Conservation (phyloP, 2,113 vertebrate species). For the Poeciliopsis turrubarensis region DNA sequence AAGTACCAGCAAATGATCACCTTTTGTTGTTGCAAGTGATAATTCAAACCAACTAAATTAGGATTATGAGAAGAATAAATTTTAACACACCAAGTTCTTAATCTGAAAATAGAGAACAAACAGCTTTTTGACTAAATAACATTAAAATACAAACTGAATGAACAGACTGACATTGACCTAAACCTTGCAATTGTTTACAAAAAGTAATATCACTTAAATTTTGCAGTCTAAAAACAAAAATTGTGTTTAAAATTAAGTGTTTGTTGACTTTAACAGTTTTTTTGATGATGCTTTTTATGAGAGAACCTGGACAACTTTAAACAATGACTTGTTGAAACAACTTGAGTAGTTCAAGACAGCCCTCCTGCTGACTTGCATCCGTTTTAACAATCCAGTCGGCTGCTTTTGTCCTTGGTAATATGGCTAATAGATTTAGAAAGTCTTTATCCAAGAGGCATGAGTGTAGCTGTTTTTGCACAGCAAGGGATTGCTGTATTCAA, state of each 20-base stretch:
- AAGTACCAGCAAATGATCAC: conserved; percentile 30
- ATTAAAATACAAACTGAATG: too few relatives aligned
- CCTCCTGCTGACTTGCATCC: conserved; percentile 21
- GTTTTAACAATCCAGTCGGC: conserved; percentile 16
- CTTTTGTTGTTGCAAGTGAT: not conserved
- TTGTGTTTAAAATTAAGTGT: too few relatives aligned
- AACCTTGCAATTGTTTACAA: too few relatives aligned
- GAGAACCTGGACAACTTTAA: too few relatives aligned
- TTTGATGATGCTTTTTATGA: too few relatives aligned
- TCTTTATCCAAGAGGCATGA: not conserved
- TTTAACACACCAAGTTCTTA: not conserved
- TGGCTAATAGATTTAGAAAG: conserved; percentile 12
- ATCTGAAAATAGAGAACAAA: not conserved
- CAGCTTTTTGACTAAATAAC: too few relatives aligned
- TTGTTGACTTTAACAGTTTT: too few relatives aligned
- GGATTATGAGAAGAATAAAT: conserved; percentile 44
- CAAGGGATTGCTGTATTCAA: not conserved
- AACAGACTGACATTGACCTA: too few relatives aligned
- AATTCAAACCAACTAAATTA: conserved; percentile 56
- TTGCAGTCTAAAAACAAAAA: too few relatives aligned
- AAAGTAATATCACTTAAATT: too few relatives aligned
- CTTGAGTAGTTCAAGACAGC: not conserved
- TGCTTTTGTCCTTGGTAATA: conserved; percentile 1
- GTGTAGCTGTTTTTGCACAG: not conserved
- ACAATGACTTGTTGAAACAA: too few relatives aligned